Evolutionary conservation across 2,888 invertebrate species (phyloP).

Genomic region (Drosophila atroscutellata): DNA sequence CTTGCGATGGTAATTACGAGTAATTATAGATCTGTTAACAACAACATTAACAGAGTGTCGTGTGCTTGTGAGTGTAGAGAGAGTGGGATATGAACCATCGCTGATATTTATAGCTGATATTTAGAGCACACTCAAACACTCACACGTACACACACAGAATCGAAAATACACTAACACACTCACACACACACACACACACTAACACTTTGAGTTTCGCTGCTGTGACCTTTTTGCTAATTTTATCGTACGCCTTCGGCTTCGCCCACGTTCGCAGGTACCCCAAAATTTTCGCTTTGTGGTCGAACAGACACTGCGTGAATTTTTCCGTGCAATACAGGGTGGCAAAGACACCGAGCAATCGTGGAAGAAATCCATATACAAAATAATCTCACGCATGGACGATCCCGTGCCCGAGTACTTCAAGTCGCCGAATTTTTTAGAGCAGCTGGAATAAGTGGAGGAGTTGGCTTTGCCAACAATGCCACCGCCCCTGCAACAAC

Average conservation of each 20-base stretch:
- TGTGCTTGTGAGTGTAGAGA: slow-evolving; percentile 27
- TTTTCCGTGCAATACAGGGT: slow-evolving; percentile 98
- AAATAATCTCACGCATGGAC: slow-evolving; percentile 99
- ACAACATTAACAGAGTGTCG: slow-evolving; percentile 32
- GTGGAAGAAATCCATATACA: slow-evolving; percentile 99
- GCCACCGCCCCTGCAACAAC: slow-evolving; percentile 57
- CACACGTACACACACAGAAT: slow-evolving; percentile 15
- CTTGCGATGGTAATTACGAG: slow-evolving; percentile 11
- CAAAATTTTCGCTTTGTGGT: slow-evolving; percentile 98
- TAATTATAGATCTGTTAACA: slow-evolving; percentile 48
- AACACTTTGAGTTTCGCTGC: slow-evolving; percentile 46
- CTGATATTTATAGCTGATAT: not conserved
- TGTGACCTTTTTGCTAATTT: slow-evolving; percentile 52
- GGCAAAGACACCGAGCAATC: slow-evolving; percentile 99
- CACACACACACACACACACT: slow-evolving; percentile 27
- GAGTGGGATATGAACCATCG: slow-evolving; percentile 8
- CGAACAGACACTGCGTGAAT: slow-evolving; percentile 98
- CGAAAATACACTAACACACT: slow-evolving; percentile 22
- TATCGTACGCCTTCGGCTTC: slow-evolving; percentile 29
- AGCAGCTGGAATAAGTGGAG: slow-evolving; percentile 93
- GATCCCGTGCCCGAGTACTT: slow-evolving; percentile 99
- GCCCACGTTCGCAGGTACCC: slow-evolving; percentile 91
- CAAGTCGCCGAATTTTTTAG: slow-evolving; percentile 99
- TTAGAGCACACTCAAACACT: slow-evolving; percentile 16
- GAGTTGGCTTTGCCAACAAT: slow-evolving; percentile 72